Evolutionary conservation across 2,113 vertebrate species (phyloP), one percentile per base, ranked within the genome.

Genomic region (Hiodon tergisus): DNA sequence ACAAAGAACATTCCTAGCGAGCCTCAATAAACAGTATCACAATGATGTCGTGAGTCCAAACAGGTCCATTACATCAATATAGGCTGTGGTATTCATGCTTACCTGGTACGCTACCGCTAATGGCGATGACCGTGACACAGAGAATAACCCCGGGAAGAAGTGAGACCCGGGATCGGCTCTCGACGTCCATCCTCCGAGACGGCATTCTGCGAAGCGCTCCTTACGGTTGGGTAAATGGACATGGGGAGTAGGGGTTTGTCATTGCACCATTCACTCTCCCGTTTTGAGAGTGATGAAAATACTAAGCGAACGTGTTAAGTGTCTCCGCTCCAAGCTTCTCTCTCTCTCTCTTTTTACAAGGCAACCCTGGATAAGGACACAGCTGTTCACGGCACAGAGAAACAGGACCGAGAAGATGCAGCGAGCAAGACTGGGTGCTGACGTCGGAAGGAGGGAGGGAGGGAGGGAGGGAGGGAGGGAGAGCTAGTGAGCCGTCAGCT

Each of bases 81-180:
- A 52, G 60, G 81, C 17, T 83, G 31, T 84, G 78, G 71, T 72
- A 74, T 77, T 6, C 0, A 31, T 31, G 31, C 74, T 67, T 77
- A 88, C 87, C 86, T 86, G 83, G 78, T 79, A 86, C 2, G 65
- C 84, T 82, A 69, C 78, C 75, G 79, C 81, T 80, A 60, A 87
- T 69, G 54, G 78, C 72, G 77, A 85, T 16, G 77, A 71, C 75
- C n/a, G 78, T 51, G 17, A 80, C 67, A 2, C 86, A 63, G 2
- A 63, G 68, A 68, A 83, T 77, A 71, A 78, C 80, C 77, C 77
- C 83, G 81, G 67, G 76, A 75, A 85, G 82, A 74, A 80, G 75
- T 55, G 69, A 58, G 78, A 82, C 78, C 79, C 78, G 71, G 70
- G 67, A 46, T 67, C 76, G 73, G 50, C 67, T 74, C 72, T 62